phyloP scores from a whole-genome alignment of 37 sponge, comb jelly and placozoan species.

The Cladorhizidae sp. region DNA sequence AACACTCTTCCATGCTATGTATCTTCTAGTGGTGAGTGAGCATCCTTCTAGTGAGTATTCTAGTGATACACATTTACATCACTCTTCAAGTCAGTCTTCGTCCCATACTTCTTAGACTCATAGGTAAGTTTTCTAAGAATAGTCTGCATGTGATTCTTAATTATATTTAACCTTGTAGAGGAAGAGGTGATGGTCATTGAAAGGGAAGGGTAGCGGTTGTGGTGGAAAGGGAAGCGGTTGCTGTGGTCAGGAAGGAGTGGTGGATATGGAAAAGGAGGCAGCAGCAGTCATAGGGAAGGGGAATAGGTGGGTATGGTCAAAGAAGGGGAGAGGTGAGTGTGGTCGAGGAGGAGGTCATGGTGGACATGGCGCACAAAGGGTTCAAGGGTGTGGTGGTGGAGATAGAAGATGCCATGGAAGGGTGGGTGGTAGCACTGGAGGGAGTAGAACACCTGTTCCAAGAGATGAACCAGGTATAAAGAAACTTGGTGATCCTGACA shows the following conservation, averaged over 20 bases:
- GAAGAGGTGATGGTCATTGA: neutral
- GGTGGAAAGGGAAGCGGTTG: neutral
- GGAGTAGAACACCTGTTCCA: too few species aligned
- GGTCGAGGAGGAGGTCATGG: too few species aligned
- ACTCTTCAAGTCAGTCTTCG: neutral
- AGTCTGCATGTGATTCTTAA: neutral
- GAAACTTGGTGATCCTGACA: too few species aligned
- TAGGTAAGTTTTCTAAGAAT: neutral
- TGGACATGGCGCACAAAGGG: too few species aligned
- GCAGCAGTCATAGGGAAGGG: too few species aligned
- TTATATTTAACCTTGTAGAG: neutral
- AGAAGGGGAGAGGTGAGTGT: too few species aligned
- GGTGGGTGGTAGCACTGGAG: neutral
- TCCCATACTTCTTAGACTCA: neutral
- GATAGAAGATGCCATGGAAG: neutral
- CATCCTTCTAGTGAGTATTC: too few species aligned
- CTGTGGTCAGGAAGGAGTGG: neutral
- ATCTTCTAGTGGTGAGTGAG: neutral
- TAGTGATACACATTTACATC: neutral
- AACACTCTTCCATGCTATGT: neutral
- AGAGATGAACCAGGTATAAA: neutral
- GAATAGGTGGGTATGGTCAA: too few species aligned
- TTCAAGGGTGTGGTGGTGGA: too few species aligned
- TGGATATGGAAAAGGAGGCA: too few species aligned
- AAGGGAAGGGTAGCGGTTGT: neutral